Percentiles rank a stretch among this genome's conserved stretches.
These are phyloP conservation scores for Xanthia icteritia DNA, from an alignment of 2,888 invertebrate genomes.

Conservation along the genomic window DNA sequence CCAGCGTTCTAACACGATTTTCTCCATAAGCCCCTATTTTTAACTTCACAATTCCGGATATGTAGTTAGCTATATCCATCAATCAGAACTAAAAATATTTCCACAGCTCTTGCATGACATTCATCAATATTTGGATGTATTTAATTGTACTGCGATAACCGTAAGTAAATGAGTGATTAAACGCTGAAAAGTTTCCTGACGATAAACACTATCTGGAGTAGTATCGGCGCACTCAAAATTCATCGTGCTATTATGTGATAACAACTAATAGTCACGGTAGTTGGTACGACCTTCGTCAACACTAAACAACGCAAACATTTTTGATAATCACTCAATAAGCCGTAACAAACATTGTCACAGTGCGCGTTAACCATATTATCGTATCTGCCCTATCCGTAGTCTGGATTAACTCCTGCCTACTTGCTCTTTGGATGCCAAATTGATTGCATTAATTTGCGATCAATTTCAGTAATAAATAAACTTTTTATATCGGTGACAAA, in stretches of 20 bases:
- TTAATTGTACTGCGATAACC: slow-evolving; percentile 52
- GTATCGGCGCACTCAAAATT: slow-evolving; percentile 72
- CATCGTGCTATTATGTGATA: slow-evolving; percentile 79
- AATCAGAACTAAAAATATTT: slow-evolving; percentile 40
- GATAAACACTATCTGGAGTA: slow-evolving; percentile 78
- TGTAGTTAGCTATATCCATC: slow-evolving; percentile 24
- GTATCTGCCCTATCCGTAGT: slow-evolving; percentile 15
- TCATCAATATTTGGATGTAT: slow-evolving; percentile 42
- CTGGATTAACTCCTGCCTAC: slow-evolving; percentile 15
- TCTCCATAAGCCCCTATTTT: slow-evolving; percentile 40
- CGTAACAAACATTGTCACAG: slow-evolving; percentile 25
- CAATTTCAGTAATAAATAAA: slow-evolving; percentile 20
- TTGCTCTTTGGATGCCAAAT: slow-evolving; percentile 4
- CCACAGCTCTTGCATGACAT: slow-evolving; percentile 34
- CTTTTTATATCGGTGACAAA: slow-evolving; percentile 27
- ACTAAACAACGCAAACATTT: slow-evolving; percentile 52
- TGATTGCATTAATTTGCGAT: slow-evolving; percentile 40
- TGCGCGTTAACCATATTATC: slow-evolving; percentile 11
- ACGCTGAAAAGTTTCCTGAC: slow-evolving; percentile 72
- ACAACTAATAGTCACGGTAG: slow-evolving; percentile 75
- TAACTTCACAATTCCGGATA: slow-evolving; percentile 28
- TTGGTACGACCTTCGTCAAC: slow-evolving; percentile 74
- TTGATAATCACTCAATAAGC: slow-evolving; percentile 51
- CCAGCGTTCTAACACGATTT: slow-evolving; percentile 11
- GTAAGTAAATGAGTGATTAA: slow-evolving; percentile 67